Evolutionary conservation across 1,140 invertebrate species (phyloP), one percentile per base, ranked within the genome.

Genomic region (Drosophila funebris): DNA sequence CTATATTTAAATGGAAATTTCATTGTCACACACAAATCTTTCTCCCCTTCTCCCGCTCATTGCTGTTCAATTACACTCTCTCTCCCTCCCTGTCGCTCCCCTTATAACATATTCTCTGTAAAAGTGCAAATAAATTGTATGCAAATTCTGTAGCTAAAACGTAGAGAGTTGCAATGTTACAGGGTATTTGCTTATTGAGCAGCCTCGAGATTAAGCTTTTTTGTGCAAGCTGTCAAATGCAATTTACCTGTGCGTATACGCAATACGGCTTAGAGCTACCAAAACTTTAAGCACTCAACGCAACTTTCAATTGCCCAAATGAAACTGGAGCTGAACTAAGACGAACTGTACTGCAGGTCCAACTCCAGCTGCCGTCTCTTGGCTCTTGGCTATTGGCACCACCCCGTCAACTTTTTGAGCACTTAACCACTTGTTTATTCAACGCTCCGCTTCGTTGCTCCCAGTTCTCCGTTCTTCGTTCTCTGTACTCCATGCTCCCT

Each of bases 381-480:
- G 7, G 18, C 16, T 41, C 16, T 5, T 41, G 13, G 2, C 14
- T 41, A 2, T n/a, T 13, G 33, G 33, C 18, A 52, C 22, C 69
- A 36, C 41, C 62, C 53, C 68, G 78, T 66, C 74, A 58, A 77
- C 78, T 78, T 74, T 79, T 69, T 87, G 69, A 73, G 61, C 82
- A 87, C 82, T 85, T 87, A 87, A 66, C 70, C 82, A 85, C 73
- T 87, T 85, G 82, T 85, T 85, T 85, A 87, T 87, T 85, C 81
- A 85, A 76, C 82, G 82, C 81, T 81, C n/a, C 77, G 81, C 66
- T 63, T 81, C 74, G 82, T 85, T 85, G 81, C 58, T 54, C 48
- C 29, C 39, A 56, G 27, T 36, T 62, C 57, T 43, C 37, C 37
- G 18, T 14, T 27, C 41, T 43, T 22, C 43, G 22, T 24, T 18